A percentile compares a stretch with the other conserved stretches of the same genome.
Evolutionary conservation across 2,888 invertebrate genomes (phyloP).

Genomic region (Patella depressa): DNA sequence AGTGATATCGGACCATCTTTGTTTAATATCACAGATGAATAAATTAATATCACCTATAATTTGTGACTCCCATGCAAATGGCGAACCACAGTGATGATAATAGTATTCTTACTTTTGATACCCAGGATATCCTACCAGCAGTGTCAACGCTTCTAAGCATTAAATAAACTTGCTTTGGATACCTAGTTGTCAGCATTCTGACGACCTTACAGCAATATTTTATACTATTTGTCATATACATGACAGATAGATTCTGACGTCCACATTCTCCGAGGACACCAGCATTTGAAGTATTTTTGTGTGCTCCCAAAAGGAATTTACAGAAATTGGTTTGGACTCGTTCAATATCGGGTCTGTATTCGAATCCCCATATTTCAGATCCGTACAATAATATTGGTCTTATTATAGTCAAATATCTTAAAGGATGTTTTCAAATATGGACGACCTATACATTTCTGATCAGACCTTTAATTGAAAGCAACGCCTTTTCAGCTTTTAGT

Average conservation of each 20-base stretch:
- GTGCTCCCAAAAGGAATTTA: background rate
- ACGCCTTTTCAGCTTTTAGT: slow-evolving; percentile 20
- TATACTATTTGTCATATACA: background rate
- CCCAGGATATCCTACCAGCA: background rate
- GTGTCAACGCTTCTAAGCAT: background rate
- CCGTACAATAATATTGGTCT: background rate
- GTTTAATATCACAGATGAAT: background rate
- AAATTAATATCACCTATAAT: background rate
- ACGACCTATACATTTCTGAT: background rate
- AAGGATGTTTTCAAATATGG: background rate
- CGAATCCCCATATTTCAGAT: slow-evolving; percentile 1
- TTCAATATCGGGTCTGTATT: background rate
- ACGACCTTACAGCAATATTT: background rate
- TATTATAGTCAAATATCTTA: slow-evolving; percentile 8
- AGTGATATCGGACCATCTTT: background rate
- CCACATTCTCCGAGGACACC: slow-evolving; percentile 14
- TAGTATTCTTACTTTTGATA: background rate
- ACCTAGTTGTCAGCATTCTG: background rate
- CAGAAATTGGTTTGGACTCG: background rate
- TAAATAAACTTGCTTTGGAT: background rate
- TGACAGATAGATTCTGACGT: background rate
- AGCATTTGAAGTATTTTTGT: background rate
- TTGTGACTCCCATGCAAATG: background rate
- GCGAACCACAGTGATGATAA: background rate
- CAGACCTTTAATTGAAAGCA: background rate